A percentile compares a stretch with the other conserved stretches of the same genome.
phyloP scores from a whole-genome alignment of 2,113 vertebrate genomes.

The Neoarius graeffei region DNA sequence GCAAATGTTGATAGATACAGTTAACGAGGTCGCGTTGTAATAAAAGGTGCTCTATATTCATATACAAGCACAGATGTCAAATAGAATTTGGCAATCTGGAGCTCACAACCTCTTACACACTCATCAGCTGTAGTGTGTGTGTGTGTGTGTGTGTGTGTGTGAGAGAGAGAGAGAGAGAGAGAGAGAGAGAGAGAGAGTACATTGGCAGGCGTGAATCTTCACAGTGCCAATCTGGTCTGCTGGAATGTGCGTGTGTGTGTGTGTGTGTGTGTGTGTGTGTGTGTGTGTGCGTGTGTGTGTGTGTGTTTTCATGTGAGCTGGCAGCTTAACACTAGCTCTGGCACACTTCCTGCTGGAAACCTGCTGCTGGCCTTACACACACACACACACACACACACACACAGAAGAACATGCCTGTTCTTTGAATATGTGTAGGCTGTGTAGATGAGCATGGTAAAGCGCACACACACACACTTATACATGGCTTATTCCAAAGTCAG shows the following conservation, averaged over 20 bases:
- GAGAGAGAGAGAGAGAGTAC: constrained; percentile 27
- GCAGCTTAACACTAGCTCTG: constrained; percentile 32
- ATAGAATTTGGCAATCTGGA: constrained; percentile 38
- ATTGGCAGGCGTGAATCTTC: constrained; percentile 55
- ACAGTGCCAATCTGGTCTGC: constrained; percentile 64
- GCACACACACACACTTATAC: neutral
- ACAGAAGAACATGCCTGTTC: neutral
- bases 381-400: constrained; percentile 15
- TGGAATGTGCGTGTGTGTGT: constrained; percentile 63
- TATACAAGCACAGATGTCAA: constrained; percentile 50
- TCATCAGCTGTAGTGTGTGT: constrained; percentile 7
- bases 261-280: constrained; percentile 37
- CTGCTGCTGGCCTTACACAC: constrained; percentile 61
- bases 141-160: constrained; percentile 15
- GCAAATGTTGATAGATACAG: constrained; percentile 26
- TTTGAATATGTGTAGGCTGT: neutral
- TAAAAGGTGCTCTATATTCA: constrained; percentile 40
- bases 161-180: neutral
- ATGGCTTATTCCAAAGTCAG: neutral
- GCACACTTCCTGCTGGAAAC: constrained; percentile 51
- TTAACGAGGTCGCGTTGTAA: constrained; percentile 37
- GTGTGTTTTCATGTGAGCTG: constrained; percentile 26
- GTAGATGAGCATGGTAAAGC: neutral
- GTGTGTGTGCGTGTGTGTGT: constrained; percentile 37
- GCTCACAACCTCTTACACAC: constrained; percentile 39